Evolutionary conservation across 1,140 invertebrate species (phyloP), one percentile per base, ranked within the genome.

Genomic region (Sarcophaga peregrina): DNA sequence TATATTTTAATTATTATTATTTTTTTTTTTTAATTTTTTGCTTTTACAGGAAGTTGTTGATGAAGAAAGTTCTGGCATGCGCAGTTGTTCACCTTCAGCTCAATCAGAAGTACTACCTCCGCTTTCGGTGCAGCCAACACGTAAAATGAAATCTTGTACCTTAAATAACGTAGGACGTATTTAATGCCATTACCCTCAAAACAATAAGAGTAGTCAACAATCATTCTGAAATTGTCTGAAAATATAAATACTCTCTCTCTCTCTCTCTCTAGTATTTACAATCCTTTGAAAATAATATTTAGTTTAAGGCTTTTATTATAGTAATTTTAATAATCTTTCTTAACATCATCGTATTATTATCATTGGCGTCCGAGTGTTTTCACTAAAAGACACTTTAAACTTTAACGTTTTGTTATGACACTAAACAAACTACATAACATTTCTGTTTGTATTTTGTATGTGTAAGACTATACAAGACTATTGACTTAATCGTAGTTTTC

Each of bases 71-170:
- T 86, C 88, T 58, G 92, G 91, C 90, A 91, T 91, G 89, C 90
- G 92, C 80, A 90, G 92, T 91, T 90, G 92, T 89, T 89, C 91
- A 86, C 90, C 92, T 86, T 92, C 93, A 85, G 92, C 93, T 85
- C 92, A 92, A 83, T 92, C 92, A 84, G 93, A 94, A 80, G 92
- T 94, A 87, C 92, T 95, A 85, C 93, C 95, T 85, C 94, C 95
- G 85, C 95, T 95, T 90, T 96, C 95, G 82, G 95, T 96, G 86
- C 95, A 96, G 90, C 95, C 95, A 83, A 95, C 93, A 81, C 93
- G 95, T 87, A 96, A 96, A 91, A 92, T 93, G 84, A 95, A 94
- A 91, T 91, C 92, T 84, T 91, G 92, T 81, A 93, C 93, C 20
- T 88, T 94, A 84, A 92, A 91, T 87, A 91, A 72, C 74, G 75